Base-by-base conservation (phyloP, 2,888 invertebrate species). In the Ectemnius lituratus region DNA sequence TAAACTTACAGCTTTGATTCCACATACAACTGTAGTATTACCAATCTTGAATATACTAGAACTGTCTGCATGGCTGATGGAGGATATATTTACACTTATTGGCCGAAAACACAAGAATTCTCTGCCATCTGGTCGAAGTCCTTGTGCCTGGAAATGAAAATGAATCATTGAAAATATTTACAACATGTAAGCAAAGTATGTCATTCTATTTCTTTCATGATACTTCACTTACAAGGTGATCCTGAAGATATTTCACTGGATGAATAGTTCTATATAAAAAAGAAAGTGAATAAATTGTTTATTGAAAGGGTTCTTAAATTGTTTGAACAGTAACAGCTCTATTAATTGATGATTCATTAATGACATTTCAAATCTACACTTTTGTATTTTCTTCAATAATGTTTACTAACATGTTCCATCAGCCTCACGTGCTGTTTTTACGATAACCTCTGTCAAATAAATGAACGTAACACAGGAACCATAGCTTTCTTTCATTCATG, bases 11-110 rank as follows among this genome's bases (percentile, higher is more conserved):
- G 96, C 95, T 92, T 97, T 96, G 69, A 97, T 95, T 5, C 97
- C 97, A 91, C 97, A 97, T 62, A 97, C 93, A 52, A 97, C 94
- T 60, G 95, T 94, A 1, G 97, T 97, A 85, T 95, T 95, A 20
- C 97, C 97, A 84, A 97, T 93, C 92, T 95, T 95, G 0, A 95
- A 94, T 57, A 96, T 92, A 2, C 96, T 94, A 2, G 96, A 96
- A 60, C 96, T 94, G 88, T 96, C 96, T 0, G 96, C 94, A 59
- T 94, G 93, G 45, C 91, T 90, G 66, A 95, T 92, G 0, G 94
- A 93, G 64, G 93, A 93, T 20, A 94, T 91, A 87, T 95, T 95
- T 6, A 95, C 90, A 28, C 93, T 92, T 64, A 94, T 92, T 23
- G 95, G 94, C 62, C 97, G 93, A 84, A 95, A 95, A 86, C 94